Evolutionary conservation across 2,888 invertebrate genomes (phyloP).

Genomic region (Limenitis camilla): DNA sequence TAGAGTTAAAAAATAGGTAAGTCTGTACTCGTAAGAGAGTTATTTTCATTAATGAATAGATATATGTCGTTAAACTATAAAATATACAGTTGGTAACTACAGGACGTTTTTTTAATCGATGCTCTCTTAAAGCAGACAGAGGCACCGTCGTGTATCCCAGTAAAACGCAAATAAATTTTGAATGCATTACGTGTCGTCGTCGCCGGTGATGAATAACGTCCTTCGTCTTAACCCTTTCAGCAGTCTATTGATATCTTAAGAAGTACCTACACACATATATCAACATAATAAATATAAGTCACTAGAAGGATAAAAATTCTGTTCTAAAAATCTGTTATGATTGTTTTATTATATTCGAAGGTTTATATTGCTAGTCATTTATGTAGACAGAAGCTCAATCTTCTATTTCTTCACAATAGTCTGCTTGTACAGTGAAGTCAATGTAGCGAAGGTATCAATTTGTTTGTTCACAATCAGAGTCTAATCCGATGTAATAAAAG

Average conservation of each 20-base stretch:
- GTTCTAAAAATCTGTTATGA: too few species aligned
- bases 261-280: slow-evolving; percentile 4
- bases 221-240: slow-evolving; percentile 56
- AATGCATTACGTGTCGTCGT: slow-evolving; percentile 53
- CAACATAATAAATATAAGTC: slow-evolving; percentile 3
- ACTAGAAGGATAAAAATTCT: too few species aligned
- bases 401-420: slow-evolving; percentile 6
- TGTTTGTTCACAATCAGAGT: slow-evolving; percentile 34
- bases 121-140: slow-evolving; percentile 44
- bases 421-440: slow-evolving; percentile 4
- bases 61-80: slow-evolving; percentile 33
- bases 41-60: slow-evolving; percentile 48
- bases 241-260: slow-evolving; percentile 18
- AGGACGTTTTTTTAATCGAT: slow-evolving; percentile 45
- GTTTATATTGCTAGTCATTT: background rate
- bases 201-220: slow-evolving; percentile 59
- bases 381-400: slow-evolving; percentile 9
- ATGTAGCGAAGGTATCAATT: slow-evolving; percentile 29
- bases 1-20: background rate
- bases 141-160: slow-evolving; percentile 44
- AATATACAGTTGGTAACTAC: slow-evolving; percentile 33
- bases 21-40: slow-evolving; percentile 28
- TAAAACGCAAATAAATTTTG: slow-evolving; percentile 67
- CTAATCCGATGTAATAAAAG: slow-evolving; percentile 30
- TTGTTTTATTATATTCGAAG: background rate